Conservation (phyloP, 2,113 vertebrate genomes). For the Ramphastos sulfuratus region DNA sequence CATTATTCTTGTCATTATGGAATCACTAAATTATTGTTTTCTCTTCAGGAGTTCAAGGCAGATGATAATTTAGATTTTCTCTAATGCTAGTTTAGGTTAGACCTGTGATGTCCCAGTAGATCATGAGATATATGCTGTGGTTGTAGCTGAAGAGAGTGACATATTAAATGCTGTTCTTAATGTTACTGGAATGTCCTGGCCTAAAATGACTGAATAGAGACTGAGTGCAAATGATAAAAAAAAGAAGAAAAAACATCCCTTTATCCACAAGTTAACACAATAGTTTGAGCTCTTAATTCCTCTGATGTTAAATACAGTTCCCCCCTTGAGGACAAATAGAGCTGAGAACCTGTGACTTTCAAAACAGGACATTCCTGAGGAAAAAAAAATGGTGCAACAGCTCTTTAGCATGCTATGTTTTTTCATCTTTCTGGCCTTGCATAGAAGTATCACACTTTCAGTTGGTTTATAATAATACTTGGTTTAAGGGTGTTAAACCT, state of each 20-base stretch:
- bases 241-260: background rate
- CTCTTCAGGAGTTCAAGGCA: slow-evolving; percentile 28
- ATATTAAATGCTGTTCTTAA: slow-evolving; percentile 22
- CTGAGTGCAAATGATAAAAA: background rate
- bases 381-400: background rate
- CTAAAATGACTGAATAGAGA: background rate
- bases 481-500: background rate
- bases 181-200: slow-evolving; percentile 6
- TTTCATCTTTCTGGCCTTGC: background rate
- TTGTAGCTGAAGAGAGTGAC: slow-evolving; percentile 19
- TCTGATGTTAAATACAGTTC: background rate
- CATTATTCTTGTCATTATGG: slow-evolving; percentile 53
- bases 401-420: background rate
- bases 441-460: background rate
- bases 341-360: background rate
- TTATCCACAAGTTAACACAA: background rate
- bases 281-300: background rate
- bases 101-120: background rate
- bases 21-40: slow-evolving; percentile 60
- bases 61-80: slow-evolving; percentile 60
- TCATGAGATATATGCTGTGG: slow-evolving; percentile 21
- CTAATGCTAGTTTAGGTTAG: background rate
- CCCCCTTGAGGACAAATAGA: background rate
- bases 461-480: background rate
- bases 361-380: background rate